phyloP scores from a whole-genome alignment of 2,113 vertebrate species.

The Scolopax mira region DNA sequence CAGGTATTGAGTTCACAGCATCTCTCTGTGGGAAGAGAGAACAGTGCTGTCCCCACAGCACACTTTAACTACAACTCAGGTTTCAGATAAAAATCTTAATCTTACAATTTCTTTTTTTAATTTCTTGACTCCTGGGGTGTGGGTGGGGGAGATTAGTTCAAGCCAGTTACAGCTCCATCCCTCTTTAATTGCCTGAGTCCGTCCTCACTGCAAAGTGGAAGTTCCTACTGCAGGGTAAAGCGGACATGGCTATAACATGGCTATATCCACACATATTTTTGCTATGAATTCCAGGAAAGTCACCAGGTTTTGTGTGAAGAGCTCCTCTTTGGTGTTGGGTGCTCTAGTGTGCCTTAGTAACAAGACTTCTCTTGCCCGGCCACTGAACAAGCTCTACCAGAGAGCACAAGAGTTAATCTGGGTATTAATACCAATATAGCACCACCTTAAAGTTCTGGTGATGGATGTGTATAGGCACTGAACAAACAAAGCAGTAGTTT shows the following conservation, averaged over 20 bases:
- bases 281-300: background rate
- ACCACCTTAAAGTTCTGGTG: background rate
- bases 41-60: background rate
- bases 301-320: background rate
- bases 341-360: background rate
- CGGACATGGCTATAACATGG: background rate
- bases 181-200: background rate
- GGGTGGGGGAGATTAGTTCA: background rate
- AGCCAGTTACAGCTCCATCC: background rate
- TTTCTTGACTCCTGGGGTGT: background rate
- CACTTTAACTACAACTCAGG: background rate
- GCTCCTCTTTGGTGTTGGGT: background rate
- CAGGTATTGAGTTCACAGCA: background rate
- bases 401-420: background rate
- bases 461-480: background rate
- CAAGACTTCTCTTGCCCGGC: background rate
- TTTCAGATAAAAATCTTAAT: background rate
- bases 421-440: background rate
- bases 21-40: background rate
- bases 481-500: background rate
- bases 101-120: background rate
- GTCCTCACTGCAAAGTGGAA: background rate
- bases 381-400: background rate
- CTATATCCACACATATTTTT: background rate
- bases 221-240: background rate